phyloP scores from a whole-genome alignment of 2,888 invertebrate genomes.

The Orthosia gracilis region DNA sequence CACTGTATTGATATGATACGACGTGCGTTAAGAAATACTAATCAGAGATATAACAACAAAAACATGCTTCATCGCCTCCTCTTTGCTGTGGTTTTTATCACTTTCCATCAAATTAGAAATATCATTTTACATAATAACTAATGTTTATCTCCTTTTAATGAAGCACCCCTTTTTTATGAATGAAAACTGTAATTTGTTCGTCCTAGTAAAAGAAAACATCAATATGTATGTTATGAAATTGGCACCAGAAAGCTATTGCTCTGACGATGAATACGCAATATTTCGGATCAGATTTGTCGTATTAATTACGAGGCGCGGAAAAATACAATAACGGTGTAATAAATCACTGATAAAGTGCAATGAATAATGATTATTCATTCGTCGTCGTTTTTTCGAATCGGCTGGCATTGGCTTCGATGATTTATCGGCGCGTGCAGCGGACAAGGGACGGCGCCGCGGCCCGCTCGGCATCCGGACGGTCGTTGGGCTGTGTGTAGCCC shows the following conservation, averaged over 20 bases:
- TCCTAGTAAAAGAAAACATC: not conserved
- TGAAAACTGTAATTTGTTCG: not conserved
- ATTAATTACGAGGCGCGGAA: conserved; percentile 80
- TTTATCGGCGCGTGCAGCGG: conserved; percentile 63
- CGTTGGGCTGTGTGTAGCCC: not conserved
- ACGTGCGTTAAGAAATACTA: not conserved
- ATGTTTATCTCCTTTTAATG: not conserved
- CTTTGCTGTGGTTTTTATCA: not conserved
- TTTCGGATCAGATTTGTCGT: conserved; percentile 75
- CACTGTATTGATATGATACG: not conserved
- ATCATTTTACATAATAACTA: not conserved
- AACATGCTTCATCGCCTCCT: not conserved
- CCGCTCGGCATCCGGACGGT: not conserved
- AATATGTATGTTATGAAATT: conserved; percentile 2
- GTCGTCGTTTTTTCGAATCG: conserved; percentile 75
- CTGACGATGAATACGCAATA: conserved; percentile 63
- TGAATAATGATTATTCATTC: conserved; percentile 83
- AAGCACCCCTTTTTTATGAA: not conserved
- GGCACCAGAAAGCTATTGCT: conserved; percentile 1
- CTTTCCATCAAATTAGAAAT: not conserved
- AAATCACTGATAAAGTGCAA: conserved; percentile 83
- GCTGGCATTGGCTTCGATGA: conserved; percentile 55
- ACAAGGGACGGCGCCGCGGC: not conserved
- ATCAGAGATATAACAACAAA: not conserved
- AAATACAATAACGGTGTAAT: conserved; percentile 82